Conservation (phyloP, 2,113 vertebrate genomes). For the Grantiella picta region DNA sequence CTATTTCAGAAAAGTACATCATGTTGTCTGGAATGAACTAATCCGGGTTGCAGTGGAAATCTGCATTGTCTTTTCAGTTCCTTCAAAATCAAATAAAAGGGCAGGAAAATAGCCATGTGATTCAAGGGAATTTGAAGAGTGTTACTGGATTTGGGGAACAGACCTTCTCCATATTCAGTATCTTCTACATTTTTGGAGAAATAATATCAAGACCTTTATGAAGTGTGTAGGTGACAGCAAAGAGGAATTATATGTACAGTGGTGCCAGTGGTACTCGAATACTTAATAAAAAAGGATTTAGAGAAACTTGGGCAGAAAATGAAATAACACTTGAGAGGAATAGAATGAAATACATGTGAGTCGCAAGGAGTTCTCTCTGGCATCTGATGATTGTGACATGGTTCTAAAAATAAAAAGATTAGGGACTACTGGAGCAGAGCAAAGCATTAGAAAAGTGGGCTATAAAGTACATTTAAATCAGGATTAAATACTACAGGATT, state of each 20-base stretch:
- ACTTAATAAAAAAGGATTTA: constrained; percentile 20
- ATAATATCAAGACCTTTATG: not conserved
- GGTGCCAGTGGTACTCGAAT: not conserved
- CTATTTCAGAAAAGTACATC: not conserved
- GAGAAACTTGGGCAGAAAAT: not conserved
- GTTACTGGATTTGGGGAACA: not conserved
- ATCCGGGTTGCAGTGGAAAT: not conserved
- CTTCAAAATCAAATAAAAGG: not conserved
- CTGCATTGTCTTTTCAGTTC: not conserved
- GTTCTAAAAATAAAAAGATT: not conserved
- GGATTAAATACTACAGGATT: not conserved
- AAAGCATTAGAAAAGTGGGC: not conserved
- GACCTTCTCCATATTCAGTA: not conserved
- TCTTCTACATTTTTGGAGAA: not conserved
- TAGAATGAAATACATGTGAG: not conserved
- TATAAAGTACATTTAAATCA: not conserved
- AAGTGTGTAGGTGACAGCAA: not conserved
- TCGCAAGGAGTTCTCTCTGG: not conserved
- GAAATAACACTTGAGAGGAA: not conserved
- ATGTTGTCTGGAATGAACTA: not conserved
- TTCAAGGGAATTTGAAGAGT: not conserved
- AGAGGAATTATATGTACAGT: not conserved
- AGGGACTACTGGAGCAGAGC: not conserved
- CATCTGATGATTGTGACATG: not conserved
- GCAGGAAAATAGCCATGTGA: not conserved